Percentiles rank a stretch among this genome's conserved stretches.
Conservation (phyloP, 2,113 vertebrate species). For the Semnornis frantzii region DNA sequence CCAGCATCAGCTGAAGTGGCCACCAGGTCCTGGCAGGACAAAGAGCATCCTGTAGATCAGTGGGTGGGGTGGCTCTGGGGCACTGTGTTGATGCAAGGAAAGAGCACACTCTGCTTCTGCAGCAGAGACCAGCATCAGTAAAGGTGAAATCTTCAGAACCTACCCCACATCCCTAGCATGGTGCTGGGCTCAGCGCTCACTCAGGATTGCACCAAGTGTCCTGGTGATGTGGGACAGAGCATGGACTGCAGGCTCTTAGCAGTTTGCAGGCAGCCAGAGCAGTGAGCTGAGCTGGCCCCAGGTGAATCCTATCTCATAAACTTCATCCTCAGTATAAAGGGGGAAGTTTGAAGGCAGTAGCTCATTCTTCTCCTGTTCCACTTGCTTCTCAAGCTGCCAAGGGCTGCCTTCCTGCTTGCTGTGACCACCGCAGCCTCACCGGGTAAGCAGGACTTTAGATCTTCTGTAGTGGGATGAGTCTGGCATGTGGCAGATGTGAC, state of each 20-base stretch:
- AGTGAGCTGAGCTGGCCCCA: too few species aligned
- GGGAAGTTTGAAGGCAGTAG: background rate
- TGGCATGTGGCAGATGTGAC: background rate
- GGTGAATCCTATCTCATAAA: too few species aligned
- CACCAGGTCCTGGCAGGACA: rapidly evolving
- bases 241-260: too few species aligned
- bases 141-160: background rate
- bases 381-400: background rate
- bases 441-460: background rate
- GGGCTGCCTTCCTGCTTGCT: background rate
- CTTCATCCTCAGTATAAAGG: too few species aligned
- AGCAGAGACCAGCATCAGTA: background rate
- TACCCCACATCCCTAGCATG: background rate
- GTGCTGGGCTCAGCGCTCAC: background rate
- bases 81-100: background rate
- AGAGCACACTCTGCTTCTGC: background rate
- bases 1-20: background rate
- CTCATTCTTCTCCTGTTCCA: background rate
- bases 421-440: background rate
- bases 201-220: background rate
- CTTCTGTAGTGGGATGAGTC: too few species aligned
- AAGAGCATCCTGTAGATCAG: background rate
- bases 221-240: background rate
- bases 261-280: too few species aligned
- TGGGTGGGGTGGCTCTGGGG: background rate